phyloP scores from a whole-genome alignment of 2,888 invertebrate genomes.

The Andricus quercusramuli region DNA sequence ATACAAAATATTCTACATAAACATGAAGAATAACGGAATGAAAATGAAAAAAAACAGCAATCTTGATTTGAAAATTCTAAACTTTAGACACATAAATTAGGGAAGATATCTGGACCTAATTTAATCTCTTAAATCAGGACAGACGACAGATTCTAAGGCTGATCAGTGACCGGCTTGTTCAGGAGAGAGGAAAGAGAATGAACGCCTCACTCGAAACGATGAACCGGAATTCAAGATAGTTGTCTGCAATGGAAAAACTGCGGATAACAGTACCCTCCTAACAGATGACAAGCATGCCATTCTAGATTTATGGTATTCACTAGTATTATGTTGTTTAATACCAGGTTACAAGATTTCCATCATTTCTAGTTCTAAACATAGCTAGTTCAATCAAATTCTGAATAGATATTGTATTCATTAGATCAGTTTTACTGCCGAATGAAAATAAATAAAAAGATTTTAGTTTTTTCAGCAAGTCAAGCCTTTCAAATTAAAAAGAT shows the following conservation, averaged over 20 bases:
- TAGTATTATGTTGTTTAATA: background rate
- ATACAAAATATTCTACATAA: background rate
- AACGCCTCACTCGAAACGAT: slow-evolving; percentile 26
- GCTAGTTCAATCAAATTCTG: background rate
- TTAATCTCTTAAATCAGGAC: background rate
- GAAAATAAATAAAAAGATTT: background rate
- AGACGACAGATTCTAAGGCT: background rate
- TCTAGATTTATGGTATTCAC: slow-evolving; percentile 15
- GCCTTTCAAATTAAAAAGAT: background rate
- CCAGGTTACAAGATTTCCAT: background rate
- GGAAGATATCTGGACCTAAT: background rate
- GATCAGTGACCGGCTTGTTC: slow-evolving; percentile 12
- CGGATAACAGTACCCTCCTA: slow-evolving; percentile 28
- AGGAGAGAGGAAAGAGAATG: slow-evolving; percentile 6
- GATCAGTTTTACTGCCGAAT: background rate
- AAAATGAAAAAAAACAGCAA: background rate
- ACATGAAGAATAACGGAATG: too few relatives aligned
- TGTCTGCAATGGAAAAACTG: slow-evolving; percentile 28
- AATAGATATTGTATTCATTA: background rate
- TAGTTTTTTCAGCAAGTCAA: background rate
- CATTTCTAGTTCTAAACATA: too few relatives aligned
- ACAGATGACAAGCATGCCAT: slow-evolving; percentile 33
- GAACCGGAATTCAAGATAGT: slow-evolving; percentile 37
- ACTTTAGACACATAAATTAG: background rate
- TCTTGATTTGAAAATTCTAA: background rate